Evolutionary conservation across 2,888 invertebrate species (phyloP), one percentile per base, ranked within the genome.

Genomic region (Tipula lateralis): DNA sequence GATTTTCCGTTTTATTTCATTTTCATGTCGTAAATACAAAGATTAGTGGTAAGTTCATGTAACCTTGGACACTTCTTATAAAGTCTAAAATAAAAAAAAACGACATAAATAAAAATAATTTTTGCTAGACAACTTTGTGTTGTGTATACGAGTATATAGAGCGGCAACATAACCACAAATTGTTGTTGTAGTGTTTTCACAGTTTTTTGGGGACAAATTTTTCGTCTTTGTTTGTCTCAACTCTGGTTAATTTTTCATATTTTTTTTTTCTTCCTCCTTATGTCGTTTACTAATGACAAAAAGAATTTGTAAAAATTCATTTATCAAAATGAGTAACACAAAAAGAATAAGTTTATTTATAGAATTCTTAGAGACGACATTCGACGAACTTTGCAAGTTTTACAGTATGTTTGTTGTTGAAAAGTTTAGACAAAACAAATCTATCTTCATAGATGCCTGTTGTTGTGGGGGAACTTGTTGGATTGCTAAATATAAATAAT

Each of bases 31-130:
- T 66, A 66, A 66, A 66, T 66, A 66, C 66, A 66, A 66, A 66
- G 66, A 66, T 66, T 66, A 66, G 66, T 66, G 66, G 66, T 66
- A 66, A 66, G 66, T 66, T 66, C 66, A 66, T 66, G 24, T 66
- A 66, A 66, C 66, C 66, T 66, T 66, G 66, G 19, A 66, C 66
- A 66, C 66, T 66, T 66, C 66, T 24, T 66, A 66, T 9, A 66
- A 66, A 66, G 66, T 66, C 66, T 24, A 19, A 24, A 66, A 66
- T 1, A 66, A n/a, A 36, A 44, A 16, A 44, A 66, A 66, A 24
- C 2, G 66, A 66, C 24, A 66, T 66, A 66, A 66, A 66, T 66
- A 66, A 24, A 66, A 66, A 24, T 24, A 66, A 66, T 24, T 24
- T 24, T 24, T 66, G 66, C 66, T 66, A 66, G 66, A 66, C 66